A percentile compares a stretch with the other conserved stretches of the same genome.
Conservation (phyloP, 2,113 vertebrate genomes). For the Phaetusa simplex region DNA sequence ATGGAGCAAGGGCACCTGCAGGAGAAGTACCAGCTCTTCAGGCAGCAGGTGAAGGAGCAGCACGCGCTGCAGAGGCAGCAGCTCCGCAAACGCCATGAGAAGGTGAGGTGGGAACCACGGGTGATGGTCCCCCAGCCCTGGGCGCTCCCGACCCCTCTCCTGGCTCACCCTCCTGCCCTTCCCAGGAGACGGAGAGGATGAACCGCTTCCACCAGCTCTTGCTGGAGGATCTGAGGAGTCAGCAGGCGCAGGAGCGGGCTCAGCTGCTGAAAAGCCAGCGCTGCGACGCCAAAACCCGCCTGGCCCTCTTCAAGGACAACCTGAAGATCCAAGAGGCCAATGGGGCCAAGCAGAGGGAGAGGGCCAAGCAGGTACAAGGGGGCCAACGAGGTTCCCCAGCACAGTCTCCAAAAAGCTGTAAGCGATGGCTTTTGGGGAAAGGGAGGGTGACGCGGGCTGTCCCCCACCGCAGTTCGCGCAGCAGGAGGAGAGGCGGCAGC, state of each 20-base stretch:
- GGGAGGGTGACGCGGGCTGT: background rate
- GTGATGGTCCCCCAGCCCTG: background rate
- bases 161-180: background rate
- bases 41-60: constrained; percentile 77
- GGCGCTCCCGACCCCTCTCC: fast-evolving
- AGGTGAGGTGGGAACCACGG: constrained; percentile 9
- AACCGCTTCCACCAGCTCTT: constrained; percentile 67
- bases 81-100: constrained; percentile 71
- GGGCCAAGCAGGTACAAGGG: constrained; percentile 55
- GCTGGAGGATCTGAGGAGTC: constrained; percentile 65
- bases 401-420: background rate
- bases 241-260: constrained; percentile 55
- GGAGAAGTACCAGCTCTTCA: constrained; percentile 77
- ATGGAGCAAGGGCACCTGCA: constrained; percentile 75
- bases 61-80: constrained; percentile 69
- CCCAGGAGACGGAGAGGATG: constrained; percentile 71
- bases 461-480: constrained; percentile 11
- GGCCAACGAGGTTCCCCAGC: background rate
- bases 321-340: constrained; percentile 54
- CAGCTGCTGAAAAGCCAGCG: constrained; percentile 67
- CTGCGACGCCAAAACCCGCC: constrained; percentile 33
- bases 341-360: constrained; percentile 60
- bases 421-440: background rate
- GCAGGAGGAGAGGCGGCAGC: constrained; percentile 59
- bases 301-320: constrained; percentile 62